A percentile compares a stretch with the other conserved stretches of the same genome.
These are phyloP conservation scores for Epizoanthus stellaris DNA, from an alignment of 92 coral and sea anemone species.

Conservation along the genomic window DNA sequence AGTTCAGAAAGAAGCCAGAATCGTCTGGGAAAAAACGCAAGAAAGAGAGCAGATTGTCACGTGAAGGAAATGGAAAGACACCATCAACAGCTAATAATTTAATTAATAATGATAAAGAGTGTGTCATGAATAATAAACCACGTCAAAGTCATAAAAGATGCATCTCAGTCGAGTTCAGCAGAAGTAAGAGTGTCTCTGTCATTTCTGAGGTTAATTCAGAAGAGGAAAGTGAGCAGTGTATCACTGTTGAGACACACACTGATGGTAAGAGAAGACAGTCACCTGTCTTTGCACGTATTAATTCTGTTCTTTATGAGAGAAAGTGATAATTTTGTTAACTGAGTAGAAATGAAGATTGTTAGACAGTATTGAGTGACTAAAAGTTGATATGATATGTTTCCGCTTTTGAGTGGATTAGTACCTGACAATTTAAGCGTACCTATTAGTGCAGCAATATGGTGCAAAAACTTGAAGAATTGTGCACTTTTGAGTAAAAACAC, in stretches of 20 bases:
- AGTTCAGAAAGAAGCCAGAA: constrained; percentile 29
- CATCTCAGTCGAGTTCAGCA: constrained; percentile 26
- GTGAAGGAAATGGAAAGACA: constrained; percentile 12
- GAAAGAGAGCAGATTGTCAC: constrained; percentile 19
- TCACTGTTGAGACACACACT: not conserved
- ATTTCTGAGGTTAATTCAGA: not conserved
- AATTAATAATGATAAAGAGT: constrained; percentile 72
- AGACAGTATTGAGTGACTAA: not conserved
- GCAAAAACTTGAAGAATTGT: too few species aligned
- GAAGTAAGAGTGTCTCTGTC: not conserved
- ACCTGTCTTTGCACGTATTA: not conserved
- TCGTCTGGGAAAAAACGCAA: not conserved
- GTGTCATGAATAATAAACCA: constrained; percentile 64
- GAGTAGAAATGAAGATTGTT: constrained; percentile 7
- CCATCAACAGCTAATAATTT: constrained; percentile 49
- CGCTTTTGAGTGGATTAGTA: too few species aligned
- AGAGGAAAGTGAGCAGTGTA: not conserved
- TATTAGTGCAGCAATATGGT: too few species aligned
- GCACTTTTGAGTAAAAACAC: too few species aligned
- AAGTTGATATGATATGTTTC: too few species aligned
- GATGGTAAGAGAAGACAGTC: too few species aligned
- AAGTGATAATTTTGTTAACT: not conserved
- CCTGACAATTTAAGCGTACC: too few species aligned
- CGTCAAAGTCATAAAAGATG: constrained; percentile 31
- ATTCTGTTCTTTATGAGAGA: constrained; percentile 1